These are phyloP conservation scores for Crocidura indochinensis DNA, from an alignment of 2,797 vertebrate species.

Conservation along the genomic window DNA sequence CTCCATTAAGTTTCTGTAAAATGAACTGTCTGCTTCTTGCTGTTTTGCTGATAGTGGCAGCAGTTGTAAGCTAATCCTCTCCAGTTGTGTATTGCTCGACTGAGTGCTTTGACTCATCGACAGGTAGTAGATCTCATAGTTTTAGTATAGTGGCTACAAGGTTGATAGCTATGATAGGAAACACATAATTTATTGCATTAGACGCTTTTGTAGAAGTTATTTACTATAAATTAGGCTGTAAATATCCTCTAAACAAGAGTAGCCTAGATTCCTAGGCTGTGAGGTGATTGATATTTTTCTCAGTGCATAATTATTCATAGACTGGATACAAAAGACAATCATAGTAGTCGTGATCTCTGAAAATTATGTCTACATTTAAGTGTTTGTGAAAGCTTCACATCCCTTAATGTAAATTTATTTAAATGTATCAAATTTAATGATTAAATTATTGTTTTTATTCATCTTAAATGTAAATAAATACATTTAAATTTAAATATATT, in stretches of 20 bases:
- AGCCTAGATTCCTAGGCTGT: conserved; percentile 34
- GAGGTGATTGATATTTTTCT: background rate
- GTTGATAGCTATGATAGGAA: conserved; percentile 63
- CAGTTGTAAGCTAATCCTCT: conserved; percentile 86
- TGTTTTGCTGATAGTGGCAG: conserved; percentile 88
- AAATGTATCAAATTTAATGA: background rate
- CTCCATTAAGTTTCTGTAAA: conserved; percentile 95
- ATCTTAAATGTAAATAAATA: too few species aligned
- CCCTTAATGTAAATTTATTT: background rate
- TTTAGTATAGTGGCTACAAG: conserved; percentile 64
- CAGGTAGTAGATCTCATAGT: conserved; percentile 68
- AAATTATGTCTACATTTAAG: background rate
- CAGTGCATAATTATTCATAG: background rate
- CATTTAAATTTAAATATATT: too few species aligned
- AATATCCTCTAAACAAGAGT: conserved; percentile 27
- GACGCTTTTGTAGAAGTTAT: conserved; percentile 5
- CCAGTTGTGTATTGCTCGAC: conserved; percentile 81
- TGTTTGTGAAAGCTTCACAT: background rate
- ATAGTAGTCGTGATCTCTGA: background rate
- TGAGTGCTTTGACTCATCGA: conserved; percentile 77
- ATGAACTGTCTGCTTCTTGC: conserved; percentile 92
- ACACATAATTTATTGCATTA: conserved; percentile 63
- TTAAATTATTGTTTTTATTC: too few species aligned
- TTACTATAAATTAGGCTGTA: conserved; percentile 56
- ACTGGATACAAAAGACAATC: background rate